phyloP scores from a whole-genome alignment of 2,113 vertebrate species.

The Gobius niger region DNA sequence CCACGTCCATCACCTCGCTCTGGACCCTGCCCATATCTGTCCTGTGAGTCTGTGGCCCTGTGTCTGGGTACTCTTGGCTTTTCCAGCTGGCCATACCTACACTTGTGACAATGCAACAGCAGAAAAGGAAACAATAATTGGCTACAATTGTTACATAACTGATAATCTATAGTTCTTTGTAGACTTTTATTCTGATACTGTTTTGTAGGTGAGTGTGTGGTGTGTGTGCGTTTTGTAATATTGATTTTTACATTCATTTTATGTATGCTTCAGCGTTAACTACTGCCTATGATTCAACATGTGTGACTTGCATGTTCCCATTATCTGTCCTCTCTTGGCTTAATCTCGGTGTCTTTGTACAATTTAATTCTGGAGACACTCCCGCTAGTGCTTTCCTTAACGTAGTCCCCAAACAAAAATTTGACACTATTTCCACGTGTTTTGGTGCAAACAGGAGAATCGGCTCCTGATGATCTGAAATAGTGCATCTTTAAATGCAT shows the following conservation, averaged over 20 bases:
- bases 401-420: slow-evolving; percentile 17
- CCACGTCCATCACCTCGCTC: slow-evolving; percentile 64
- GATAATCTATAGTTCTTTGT: slow-evolving; percentile 79
- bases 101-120: slow-evolving; percentile 71
- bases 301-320: slow-evolving; percentile 73
- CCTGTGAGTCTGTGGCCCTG: slow-evolving; percentile 75
- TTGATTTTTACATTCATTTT: slow-evolving; percentile 78
- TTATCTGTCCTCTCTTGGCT: slow-evolving; percentile 49
- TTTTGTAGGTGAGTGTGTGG: slow-evolving; percentile 79
- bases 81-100: slow-evolving; percentile 75
- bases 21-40: slow-evolving; percentile 77
- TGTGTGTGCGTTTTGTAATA: slow-evolving; percentile 76
- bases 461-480: slow-evolving; percentile 21
- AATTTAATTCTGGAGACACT: slow-evolving; percentile 33
- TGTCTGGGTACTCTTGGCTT: slow-evolving; percentile 77
- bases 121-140: slow-evolving; percentile 68
- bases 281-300: slow-evolving; percentile 79
- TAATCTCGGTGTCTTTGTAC: slow-evolving; percentile 57
- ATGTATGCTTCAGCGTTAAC: slow-evolving; percentile 78
- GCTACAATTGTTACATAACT: slow-evolving; percentile 76
- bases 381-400: slow-evolving; percentile 10
- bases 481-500: slow-evolving; percentile 41
- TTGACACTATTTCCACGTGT: background rate
- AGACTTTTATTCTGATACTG: slow-evolving; percentile 82
- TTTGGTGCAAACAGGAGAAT: slow-evolving; percentile 25